These are phyloP conservation scores for Tetranychus urticae DNA, from an alignment of 1,140 invertebrate genomes.

Conservation along the genomic window DNA sequence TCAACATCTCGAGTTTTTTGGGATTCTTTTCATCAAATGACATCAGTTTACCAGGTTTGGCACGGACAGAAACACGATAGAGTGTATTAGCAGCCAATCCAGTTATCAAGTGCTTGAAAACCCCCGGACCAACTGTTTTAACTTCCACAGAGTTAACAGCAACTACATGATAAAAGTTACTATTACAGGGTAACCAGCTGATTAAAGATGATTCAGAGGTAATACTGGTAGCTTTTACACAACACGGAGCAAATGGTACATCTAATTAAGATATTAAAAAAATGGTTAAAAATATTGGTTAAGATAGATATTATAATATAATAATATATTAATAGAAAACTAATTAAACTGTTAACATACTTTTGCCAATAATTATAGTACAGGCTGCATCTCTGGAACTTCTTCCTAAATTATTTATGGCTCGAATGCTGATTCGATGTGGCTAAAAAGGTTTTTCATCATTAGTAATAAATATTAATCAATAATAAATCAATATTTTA, in stretches of 20 bases:
- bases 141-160: slow-evolving; percentile 93
- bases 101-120: slow-evolving; percentile 71
- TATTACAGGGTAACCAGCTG: slow-evolving; percentile 92
- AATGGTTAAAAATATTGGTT: too few relatives aligned
- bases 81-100: slow-evolving; percentile 81
- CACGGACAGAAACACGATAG: slow-evolving; percentile 81
- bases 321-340: not conserved
- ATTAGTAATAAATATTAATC: not conserved
- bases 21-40: slow-evolving; percentile 38
- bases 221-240: slow-evolving; percentile 41
- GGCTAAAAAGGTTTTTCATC: slow-evolving; percentile 32
- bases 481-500: not conserved
- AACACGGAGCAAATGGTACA: slow-evolving; percentile 68
- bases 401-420: slow-evolving; percentile 63
- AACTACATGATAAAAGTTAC: slow-evolving; percentile 90
- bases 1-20: slow-evolving; percentile 42
- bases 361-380: slow-evolving; percentile 72
- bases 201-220: slow-evolving; percentile 87
- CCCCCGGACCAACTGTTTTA: slow-evolving; percentile 71
- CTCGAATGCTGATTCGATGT: slow-evolving; percentile 82
- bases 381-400: slow-evolving; percentile 81
- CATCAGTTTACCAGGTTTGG: slow-evolving; percentile 35
- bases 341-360: slow-evolving; percentile 12
- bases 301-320: too few relatives aligned
- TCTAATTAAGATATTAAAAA: slow-evolving; percentile 29